Evolutionary conservation across 2,797 vertebrate genomes (phyloP).

Genomic region (Labeo calbasu): DNA sequence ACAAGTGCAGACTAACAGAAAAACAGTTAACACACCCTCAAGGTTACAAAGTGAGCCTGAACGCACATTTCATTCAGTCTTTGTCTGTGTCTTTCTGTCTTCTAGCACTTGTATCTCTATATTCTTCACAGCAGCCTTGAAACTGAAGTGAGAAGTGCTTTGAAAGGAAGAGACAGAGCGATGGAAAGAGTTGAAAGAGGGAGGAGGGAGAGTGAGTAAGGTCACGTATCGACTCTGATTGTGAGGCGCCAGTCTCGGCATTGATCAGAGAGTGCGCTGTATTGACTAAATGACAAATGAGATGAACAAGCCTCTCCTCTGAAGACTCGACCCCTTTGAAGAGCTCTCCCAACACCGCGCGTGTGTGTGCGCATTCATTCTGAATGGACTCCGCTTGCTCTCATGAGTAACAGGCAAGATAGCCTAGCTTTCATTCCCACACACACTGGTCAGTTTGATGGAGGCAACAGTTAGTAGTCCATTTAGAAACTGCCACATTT

Average conservation of each 20-base stretch:
- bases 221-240: slow-evolving; percentile 47
- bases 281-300: slow-evolving; percentile 64
- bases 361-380: not conserved
- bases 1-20: not conserved
- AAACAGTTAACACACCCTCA: not conserved
- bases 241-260: slow-evolving; percentile 52
- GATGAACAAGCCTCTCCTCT: slow-evolving; percentile 60
- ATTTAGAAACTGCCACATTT: slow-evolving; percentile 73
- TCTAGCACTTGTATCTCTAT: slow-evolving; percentile 20
- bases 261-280: slow-evolving; percentile 58
- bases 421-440: slow-evolving; percentile 54
- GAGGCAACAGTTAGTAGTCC: slow-evolving; percentile 65
- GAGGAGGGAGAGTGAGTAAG: not conserved
- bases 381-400: slow-evolving; percentile 12
- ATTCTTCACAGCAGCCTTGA: slow-evolving; percentile 35
- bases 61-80: not conserved
- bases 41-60: not conserved
- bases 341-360: slow-evolving; percentile 12
- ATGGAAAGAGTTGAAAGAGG: not conserved
- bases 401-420: not conserved
- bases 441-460: slow-evolving; percentile 60
- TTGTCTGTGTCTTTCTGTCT: slow-evolving; percentile 8
- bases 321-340: slow-evolving; percentile 42
- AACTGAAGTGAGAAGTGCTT: slow-evolving; percentile 23
- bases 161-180: slow-evolving; percentile 14